Percentiles rank a stretch among this genome's conserved stretches.
Evolutionary conservation across 2,888 invertebrate species (phyloP).

Genomic region (Matsumyia berberina): DNA sequence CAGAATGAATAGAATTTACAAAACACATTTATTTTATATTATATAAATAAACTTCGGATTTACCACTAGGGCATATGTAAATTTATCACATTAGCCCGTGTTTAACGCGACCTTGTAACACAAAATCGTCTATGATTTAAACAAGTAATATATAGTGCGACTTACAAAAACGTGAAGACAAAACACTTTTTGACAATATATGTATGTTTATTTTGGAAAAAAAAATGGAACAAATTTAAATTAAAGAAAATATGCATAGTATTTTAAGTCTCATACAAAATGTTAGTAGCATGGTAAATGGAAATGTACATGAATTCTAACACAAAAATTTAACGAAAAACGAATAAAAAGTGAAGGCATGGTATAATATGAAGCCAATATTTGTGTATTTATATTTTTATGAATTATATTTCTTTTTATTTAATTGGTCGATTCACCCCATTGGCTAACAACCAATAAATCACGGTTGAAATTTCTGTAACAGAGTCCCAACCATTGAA

Average conservation of each 20-base stretch:
- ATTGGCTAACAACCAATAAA: too few species aligned
- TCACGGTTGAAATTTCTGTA: too few species aligned
- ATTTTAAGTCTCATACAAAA: constrained; percentile 28
- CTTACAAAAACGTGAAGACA: constrained; percentile 28
- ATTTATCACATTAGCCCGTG: constrained; percentile 18
- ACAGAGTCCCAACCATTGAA: neutral
- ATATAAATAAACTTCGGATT: constrained; percentile 34
- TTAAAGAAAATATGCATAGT: constrained; percentile 38
- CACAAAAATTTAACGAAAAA: constrained; percentile 30
- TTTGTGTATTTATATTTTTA: neutral
- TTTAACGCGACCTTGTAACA: constrained; percentile 34
- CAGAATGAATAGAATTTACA: constrained; percentile 34
- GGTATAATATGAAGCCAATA: constrained; percentile 1
- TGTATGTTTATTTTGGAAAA: constrained; percentile 48
- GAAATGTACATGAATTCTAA: constrained; percentile 45
- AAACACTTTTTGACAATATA: constrained; percentile 60
- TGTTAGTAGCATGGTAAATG: constrained; percentile 36
- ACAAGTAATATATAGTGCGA: constrained; percentile 30
- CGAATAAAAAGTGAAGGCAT: constrained; percentile 12
- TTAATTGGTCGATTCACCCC: too few species aligned
- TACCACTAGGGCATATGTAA: constrained; percentile 28
- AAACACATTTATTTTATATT: constrained; percentile 23
- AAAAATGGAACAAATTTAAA: constrained; percentile 2
- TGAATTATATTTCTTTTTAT: too few species aligned
- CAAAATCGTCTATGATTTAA: constrained; percentile 34